These are phyloP conservation scores for Apotomis turbidana DNA, from an alignment of 2,888 invertebrate species.

Conservation along the genomic window DNA sequence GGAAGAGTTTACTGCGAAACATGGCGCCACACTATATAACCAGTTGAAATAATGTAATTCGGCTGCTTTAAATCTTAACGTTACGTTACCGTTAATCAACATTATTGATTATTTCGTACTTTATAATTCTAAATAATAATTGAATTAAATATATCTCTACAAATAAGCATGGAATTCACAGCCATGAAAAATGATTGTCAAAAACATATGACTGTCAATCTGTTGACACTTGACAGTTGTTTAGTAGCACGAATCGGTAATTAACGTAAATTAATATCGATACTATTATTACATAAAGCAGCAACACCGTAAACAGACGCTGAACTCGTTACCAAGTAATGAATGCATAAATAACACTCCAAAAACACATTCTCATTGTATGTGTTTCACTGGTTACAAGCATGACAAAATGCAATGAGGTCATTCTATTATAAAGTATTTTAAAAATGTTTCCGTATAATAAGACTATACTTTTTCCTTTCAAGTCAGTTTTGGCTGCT, in stretches of 20 bases:
- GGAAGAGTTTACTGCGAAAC: constrained; percentile 87
- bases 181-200: constrained; percentile 17
- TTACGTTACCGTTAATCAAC: constrained; percentile 62
- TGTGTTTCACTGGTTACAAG: too few species aligned
- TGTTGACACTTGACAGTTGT: constrained; percentile 17
- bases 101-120: constrained; percentile 46
- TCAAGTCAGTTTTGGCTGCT: too few species aligned
- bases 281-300: background rate
- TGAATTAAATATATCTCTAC: background rate
- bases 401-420: too few species aligned
- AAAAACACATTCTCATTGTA: too few species aligned
- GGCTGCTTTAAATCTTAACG: constrained; percentile 67
- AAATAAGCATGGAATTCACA: constrained; percentile 1
- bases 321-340: background rate
- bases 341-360: background rate
- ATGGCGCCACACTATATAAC: constrained; percentile 85
- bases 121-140: background rate
- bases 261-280: constrained; percentile 16
- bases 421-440: too few species aligned
- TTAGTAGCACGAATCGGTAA: constrained; percentile 6
- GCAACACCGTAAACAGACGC: background rate
- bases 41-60: constrained; percentile 84
- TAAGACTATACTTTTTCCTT: too few species aligned
- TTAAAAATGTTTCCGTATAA: too few species aligned
- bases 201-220: constrained; percentile 25